Base-by-base conservation (phyloP, 2,797 vertebrate species). In the Falco berigora region DNA sequence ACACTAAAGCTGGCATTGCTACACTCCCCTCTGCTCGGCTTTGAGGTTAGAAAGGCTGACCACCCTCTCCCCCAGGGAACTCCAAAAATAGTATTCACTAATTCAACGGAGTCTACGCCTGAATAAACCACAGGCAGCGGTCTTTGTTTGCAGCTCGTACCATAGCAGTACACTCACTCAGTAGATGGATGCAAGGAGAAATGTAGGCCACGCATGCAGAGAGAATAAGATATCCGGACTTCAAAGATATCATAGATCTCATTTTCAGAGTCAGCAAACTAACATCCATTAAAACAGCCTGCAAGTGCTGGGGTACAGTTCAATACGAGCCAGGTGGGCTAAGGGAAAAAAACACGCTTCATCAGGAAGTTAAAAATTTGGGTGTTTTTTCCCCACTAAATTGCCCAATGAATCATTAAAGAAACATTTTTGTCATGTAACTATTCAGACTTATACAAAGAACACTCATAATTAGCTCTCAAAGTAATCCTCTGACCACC, bases 391-490 rank as follows among this genome's bases (percentile, higher is more conserved):
- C 53, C 53, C 53, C 49, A 62, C 38, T 40, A 38, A 93, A 85
- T 5, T 27, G 71, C 47, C 55, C 7, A 2, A 67, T 91, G 90
- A 94, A 62, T 93, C 92, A 96, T 18, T 73, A 69, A 79, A 92
- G 50, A 88, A 88, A 82, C 82, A 92, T 92, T 86, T 92, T 66
- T 69, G 81, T 96, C 77, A 96, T 94, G 94, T 95, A 96, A 93
- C 91, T 63, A 61, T 79, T 50, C 74, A 91, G 94, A 81, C 27
- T 94, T 81, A 81, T 3, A 94, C 55, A 95, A 94, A 94, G 79
- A 77, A 85, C 44, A 55, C 63, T 76, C 15, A 18, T 94, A 95
- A 97, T 94, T 58, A 90, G 90, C 86, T 92, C 79, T 82, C 18
- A 0, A 25, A 75, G 75, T 95, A 96, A 97, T 96, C 96, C 85